A percentile compares a stretch with the other conserved stretches of the same genome.
Evolutionary conservation across 2,888 invertebrate species (phyloP).

Genomic region (Lochmaea capreae): DNA sequence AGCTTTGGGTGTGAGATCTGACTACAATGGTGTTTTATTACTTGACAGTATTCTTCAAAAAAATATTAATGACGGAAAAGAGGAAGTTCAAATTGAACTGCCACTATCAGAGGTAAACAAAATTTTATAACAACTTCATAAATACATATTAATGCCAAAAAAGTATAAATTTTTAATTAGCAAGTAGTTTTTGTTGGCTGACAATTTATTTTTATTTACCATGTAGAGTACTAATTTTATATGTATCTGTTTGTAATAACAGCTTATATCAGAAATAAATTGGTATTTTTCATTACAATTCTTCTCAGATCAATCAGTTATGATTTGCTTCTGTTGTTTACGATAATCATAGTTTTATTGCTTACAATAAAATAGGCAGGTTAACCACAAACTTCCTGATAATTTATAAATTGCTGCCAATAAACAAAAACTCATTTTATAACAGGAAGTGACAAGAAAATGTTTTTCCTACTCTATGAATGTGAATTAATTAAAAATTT

Average conservation of each 20-base stretch:
- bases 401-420: neutral
- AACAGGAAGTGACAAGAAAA: neutral
- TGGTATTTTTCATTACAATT: neutral
- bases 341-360: neutral
- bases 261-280: neutral
- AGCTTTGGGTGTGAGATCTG: constrained; percentile 86
- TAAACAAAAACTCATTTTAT: neutral
- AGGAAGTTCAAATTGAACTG: constrained; percentile 85
- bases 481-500: neutral
- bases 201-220: no score
- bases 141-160: neutral
- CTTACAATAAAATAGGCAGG: neutral
- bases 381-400: neutral
- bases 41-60: constrained; percentile 91
- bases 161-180: no score
- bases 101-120: constrained; percentile 82
- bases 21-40: constrained; percentile 91
- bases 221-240: no score
- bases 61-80: constrained; percentile 80
- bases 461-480: neutral
- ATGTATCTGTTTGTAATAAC: no score
- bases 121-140: neutral
- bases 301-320: neutral
- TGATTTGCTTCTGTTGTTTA: neutral
- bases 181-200: no score